Evolutionary conservation across 2,113 vertebrate species (phyloP).

Genomic region (Petrocephalus microphthalmus): DNA sequence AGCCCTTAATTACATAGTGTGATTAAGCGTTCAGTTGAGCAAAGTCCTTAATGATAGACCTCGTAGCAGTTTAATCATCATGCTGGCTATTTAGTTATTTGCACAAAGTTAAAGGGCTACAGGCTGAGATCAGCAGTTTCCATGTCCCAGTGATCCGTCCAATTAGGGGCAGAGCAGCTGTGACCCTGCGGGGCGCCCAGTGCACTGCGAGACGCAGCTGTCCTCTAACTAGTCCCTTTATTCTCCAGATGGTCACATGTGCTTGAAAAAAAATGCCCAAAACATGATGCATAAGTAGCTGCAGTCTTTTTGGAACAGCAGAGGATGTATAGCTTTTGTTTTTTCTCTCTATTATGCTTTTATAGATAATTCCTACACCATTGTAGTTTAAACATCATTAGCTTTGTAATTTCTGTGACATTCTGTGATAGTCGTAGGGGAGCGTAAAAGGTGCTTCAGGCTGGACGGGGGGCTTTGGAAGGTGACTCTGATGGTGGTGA

Average conservation of each 20-base stretch:
- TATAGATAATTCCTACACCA: background rate
- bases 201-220: background rate
- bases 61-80: constrained; percentile 20
- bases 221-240: background rate
- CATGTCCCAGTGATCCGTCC: background rate
- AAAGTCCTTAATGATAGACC: constrained; percentile 40
- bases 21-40: constrained; percentile 18
- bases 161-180: background rate
- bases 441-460: background rate
- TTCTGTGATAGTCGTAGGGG: background rate
- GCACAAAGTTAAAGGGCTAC: background rate
- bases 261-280: background rate
- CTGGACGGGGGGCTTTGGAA: background rate
- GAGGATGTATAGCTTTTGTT: background rate
- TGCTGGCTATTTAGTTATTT: constrained; percentile 3
- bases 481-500: background rate
- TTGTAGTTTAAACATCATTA: background rate
- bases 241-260: background rate
- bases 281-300: background rate
- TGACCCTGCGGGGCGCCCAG: background rate
- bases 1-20: constrained; percentile 28
- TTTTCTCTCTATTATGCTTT: background rate
- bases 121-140: background rate
- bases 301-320: background rate
- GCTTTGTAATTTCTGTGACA: background rate